phyloP scores from a whole-genome alignment of 1,140 invertebrate genomes.

The Diorhabda elongata region DNA sequence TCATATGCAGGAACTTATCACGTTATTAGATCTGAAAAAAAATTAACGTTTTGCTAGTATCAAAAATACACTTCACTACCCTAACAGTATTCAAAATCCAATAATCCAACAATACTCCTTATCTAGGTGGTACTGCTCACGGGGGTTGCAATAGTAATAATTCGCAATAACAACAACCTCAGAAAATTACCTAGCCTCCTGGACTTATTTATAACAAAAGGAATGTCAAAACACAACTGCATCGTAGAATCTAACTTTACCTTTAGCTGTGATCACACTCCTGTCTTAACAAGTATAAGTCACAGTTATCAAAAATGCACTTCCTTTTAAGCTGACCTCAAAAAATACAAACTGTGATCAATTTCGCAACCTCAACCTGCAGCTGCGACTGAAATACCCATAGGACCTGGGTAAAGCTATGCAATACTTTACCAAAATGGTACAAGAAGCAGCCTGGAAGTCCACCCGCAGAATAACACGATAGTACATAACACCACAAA shows the following conservation, averaged over 20 bases:
- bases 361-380: not conserved
- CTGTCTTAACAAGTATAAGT: not conserved
- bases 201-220: too few species aligned
- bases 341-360: not conserved
- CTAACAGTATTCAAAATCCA: slow-evolving; percentile 27
- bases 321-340: not conserved
- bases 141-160: slow-evolving; percentile 32
- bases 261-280: not conserved
- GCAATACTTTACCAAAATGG: too few species aligned
- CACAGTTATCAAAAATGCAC: not conserved
- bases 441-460: too few species aligned
- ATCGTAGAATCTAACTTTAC: not conserved
- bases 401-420: too few species aligned
- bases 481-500: too few species aligned
- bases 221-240: not conserved
- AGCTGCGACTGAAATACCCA: too few species aligned
- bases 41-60: slow-evolving; percentile 37
- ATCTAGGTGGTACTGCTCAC: slow-evolving; percentile 34
- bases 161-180: slow-evolving; percentile 19
- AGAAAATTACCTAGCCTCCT: not conserved
- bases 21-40: slow-evolving; percentile 23
- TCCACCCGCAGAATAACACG: too few species aligned
- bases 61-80: slow-evolving; percentile 37
- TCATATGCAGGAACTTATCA: not conserved
- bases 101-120: slow-evolving; percentile 26